Evolutionary conservation across 2,113 vertebrate genomes (phyloP).

Genomic region (Struthidea cinerea): DNA sequence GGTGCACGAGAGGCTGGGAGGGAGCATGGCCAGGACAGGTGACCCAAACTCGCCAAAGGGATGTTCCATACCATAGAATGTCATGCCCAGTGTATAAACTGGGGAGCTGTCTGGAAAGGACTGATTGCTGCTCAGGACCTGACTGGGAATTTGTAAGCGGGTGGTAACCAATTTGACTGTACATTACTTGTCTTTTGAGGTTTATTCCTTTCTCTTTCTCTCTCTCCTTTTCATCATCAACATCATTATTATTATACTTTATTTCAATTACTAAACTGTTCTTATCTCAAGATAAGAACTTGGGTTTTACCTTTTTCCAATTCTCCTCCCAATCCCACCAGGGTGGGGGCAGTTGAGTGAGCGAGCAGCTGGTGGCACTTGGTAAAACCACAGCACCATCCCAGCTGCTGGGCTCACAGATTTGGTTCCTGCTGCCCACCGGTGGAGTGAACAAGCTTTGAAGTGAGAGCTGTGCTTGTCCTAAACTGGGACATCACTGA

Average conservation of each 20-base stretch:
- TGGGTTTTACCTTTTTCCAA: neutral
- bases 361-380: neutral
- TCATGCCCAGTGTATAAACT: too few species aligned
- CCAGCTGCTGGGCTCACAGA: neutral
- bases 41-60: neutral
- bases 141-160: fast-evolving
- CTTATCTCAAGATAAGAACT: neutral
- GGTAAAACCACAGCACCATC: neutral
- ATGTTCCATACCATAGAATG: too few species aligned
- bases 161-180: neutral
- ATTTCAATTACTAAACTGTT: neutral
- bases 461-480: neutral
- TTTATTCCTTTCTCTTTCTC: neutral
- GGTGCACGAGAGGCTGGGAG: neutral
- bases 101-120: neutral
- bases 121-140: neutral
- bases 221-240: neutral
- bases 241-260: neutral
- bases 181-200: neutral
- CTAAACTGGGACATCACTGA: neutral
- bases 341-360: neutral
- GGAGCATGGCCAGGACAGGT: neutral
- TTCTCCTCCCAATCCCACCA: neutral
- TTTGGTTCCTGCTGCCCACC: neutral
- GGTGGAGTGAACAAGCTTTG: neutral